phyloP scores from a whole-genome alignment of 2,113 vertebrate genomes.

The Gymnocephalus cernua region DNA sequence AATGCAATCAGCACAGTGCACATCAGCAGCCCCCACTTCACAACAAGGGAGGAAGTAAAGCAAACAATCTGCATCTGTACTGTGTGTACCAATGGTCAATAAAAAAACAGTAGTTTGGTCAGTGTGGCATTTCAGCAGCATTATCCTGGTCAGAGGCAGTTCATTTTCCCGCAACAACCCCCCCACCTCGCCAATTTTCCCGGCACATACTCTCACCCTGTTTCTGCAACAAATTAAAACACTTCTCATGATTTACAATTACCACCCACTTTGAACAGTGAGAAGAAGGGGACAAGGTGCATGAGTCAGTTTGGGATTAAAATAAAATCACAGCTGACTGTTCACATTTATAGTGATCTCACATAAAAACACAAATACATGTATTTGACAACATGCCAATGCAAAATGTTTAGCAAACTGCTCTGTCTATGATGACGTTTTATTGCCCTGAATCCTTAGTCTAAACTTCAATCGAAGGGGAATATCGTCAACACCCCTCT shows the following conservation, averaged over 20 bases:
- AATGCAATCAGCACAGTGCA: conserved; percentile 23
- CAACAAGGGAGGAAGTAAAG: conserved; percentile 56
- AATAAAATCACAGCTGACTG: conserved; percentile 27
- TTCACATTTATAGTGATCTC: conserved; percentile 7
- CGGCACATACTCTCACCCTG: conserved; percentile 36
- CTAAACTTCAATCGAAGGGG: neutral
- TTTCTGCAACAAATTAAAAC: conserved; percentile 61
- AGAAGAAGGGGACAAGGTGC: conserved; percentile 35
- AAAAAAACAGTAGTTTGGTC: conserved; percentile 67
- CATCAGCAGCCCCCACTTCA: conserved; percentile 41
- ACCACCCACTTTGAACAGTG: conserved; percentile 68
- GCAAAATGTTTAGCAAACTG: neutral
- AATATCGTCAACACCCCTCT: conserved; percentile 6
- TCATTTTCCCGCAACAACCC: conserved; percentile 66
- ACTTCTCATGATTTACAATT: conserved; percentile 50
- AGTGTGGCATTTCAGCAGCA: conserved; percentile 63
- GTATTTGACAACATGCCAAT: neutral
- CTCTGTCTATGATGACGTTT: neutral
- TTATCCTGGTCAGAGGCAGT: conserved; percentile 66
- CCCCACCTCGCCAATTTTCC: conserved; percentile 31
- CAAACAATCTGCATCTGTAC: conserved; percentile 45
- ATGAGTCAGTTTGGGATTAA: conserved; percentile 34
- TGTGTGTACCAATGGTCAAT: conserved; percentile 57
- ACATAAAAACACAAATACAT: conserved; percentile 5
- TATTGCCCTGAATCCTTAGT: neutral